These are phyloP conservation scores for Oscheius sp. DNA, from an alignment of 1,140 invertebrate genomes.

Conservation along the genomic window DNA sequence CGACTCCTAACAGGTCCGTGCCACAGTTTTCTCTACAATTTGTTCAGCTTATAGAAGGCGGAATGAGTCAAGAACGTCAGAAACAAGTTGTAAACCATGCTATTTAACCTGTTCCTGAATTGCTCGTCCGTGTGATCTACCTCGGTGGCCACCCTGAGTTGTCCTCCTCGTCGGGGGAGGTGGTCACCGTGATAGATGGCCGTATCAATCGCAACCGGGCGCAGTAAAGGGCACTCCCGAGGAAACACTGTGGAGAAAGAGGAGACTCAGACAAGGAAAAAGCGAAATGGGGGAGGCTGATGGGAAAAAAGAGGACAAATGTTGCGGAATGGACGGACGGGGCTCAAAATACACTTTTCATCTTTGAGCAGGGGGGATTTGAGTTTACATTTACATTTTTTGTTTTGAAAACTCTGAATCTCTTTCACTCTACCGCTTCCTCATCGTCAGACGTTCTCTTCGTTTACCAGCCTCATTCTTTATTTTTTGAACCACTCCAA, in stretches of 20 bases:
- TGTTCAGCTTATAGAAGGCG: neutral
- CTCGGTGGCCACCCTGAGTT: neutral
- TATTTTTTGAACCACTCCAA: too few relatives aligned
- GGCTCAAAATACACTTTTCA: neutral
- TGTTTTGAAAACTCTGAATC: too few relatives aligned
- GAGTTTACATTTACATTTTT: too few relatives aligned
- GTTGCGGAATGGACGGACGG: neutral
- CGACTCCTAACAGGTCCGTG: too few relatives aligned
- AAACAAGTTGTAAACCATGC: neutral
- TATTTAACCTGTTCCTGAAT: neutral
- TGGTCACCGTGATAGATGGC: constrained; percentile 4
- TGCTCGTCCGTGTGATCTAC: neutral
- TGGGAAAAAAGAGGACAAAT: neutral
- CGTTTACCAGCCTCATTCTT: too few relatives aligned
- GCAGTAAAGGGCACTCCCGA: neutral
- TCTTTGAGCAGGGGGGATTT: neutral
- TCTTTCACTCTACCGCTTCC: too few relatives aligned
- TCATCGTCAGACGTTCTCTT: too few relatives aligned
- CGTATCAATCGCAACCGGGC: constrained; percentile 3
- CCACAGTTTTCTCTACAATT: neutral
- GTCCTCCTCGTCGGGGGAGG: neutral
- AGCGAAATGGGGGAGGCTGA: neutral
- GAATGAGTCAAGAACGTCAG: neutral
- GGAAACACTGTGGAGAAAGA: neutral
- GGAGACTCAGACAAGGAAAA: neutral